Base-by-base conservation (phyloP, 2,888 invertebrate species). In the Pterostichus niger region DNA sequence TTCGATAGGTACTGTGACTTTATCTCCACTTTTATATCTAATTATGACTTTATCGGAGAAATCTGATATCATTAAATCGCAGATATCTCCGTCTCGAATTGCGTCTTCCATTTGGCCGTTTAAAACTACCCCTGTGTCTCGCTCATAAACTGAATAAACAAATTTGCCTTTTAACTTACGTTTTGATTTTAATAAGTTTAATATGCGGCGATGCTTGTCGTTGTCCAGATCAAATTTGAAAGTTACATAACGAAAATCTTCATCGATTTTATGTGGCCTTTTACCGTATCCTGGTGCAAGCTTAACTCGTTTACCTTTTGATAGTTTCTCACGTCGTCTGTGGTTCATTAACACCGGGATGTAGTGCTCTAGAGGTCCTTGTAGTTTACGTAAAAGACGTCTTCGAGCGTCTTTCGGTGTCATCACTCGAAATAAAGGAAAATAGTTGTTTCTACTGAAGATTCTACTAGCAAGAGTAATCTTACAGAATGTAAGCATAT, bases 361-460 rank as follows among this genome's bases (percentile, higher is more conserved):
- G 92, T 95, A 95, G 89, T 95, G 95, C 89, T 95, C 95, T 54
- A 94, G 92, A 64, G 94, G 94, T 81, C 94, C 91, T 40, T 95
- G 94, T 85, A 95, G 93, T 49, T 95, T 94, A 88, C 95, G 95
- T 80, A 95, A 93, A 90, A 96, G 95, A 88, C 94, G 94, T 84
- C 95, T 92, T 87, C 94, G 93, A 0, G 96, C 96, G 88, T 96
- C 96, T n/a, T 95, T 95, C 11, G 96, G 95, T 73, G 95, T 95
- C 84, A 96, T 94, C 3, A 96, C 96, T 64, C 95, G 95, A 85
- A 96, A 91, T 77, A 96, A 91, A 17, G 96, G 96, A 87, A 96
- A 94, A 88, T 96, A 96, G 89, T 96, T 95, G 79, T 96, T 95
- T 88, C 95, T 94, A 78, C 96, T 96, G 87, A 96, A 92, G 87